Base-by-base conservation (phyloP, 2,888 invertebrate species). In the Callimorpha dominula region DNA sequence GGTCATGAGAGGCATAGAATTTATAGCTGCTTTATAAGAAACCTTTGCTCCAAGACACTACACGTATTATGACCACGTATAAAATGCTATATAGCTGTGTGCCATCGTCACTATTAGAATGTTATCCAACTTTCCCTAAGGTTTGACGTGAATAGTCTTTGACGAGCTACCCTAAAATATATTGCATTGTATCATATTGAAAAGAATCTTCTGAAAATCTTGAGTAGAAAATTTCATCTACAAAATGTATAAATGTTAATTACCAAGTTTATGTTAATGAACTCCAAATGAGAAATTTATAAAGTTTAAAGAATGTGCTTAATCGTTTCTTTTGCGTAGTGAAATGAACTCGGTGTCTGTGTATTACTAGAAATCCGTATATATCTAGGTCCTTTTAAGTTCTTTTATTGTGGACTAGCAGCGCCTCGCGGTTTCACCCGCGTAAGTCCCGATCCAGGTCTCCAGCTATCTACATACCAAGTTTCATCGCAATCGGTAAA, bases 1-100 rank as follows among this genome's bases (percentile, higher is more conserved):
- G 73, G 76, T 76, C 63, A 72, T 76, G 69, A 69, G 70, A 67
- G 72, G 71, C 60, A 72, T 80, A 72, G 72, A 77, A 69, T 78
- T 79, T 71, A 81, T 73, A 62, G 76, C 75, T 70, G 68, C 63
- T 60, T 67, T 72, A 46, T 63, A 43, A 8, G 20, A 65, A 66
- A 64, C 46, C 43, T 65, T 11, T 65, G 20, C 49, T 68, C 65
- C 50, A 17, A n/a, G 65, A 49, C 64, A 50, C 62, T 31, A 31
- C 31, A 31, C 31, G 31, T 68, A 72, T 68, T 64, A 72, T 50
- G 65, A 49, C 43, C 31, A 46, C 46, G 54, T 64, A 68, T 70
- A 77, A 74, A 75, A 75, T 72, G 68, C 75, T 70, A 17, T 80
- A 69, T 72, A 60, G 72, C 73, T n/a, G 43, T 68, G 40, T 71